Conservation (phyloP, 2,113 vertebrate species). For the Rhineura floridana region DNA sequence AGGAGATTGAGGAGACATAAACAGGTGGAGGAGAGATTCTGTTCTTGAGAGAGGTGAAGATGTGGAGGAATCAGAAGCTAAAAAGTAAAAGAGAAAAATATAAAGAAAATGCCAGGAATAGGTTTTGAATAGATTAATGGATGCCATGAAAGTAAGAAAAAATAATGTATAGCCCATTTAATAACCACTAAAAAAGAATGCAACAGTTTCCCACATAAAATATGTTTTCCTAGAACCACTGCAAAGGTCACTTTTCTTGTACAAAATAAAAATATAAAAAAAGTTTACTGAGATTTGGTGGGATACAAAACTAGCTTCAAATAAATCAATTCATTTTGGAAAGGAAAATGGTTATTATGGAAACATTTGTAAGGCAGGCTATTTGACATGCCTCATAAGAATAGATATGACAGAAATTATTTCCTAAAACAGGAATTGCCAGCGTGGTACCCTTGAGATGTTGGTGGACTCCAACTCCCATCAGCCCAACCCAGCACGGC, state of each 20-base stretch:
- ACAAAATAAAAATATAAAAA: not conserved
- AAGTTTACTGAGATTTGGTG: not conserved
- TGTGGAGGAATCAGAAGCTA: constrained; percentile 89
- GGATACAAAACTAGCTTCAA: not conserved
- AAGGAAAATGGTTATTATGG: not conserved
- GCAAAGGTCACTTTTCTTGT: not conserved
- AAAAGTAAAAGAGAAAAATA: constrained; percentile 78
- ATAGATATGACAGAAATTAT: not conserved
- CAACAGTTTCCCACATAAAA: constrained; percentile 52
- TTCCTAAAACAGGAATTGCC: not conserved
- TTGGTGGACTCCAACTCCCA: not conserved
- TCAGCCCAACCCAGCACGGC: not conserved
- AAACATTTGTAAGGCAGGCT: not conserved
- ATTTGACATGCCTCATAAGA: not conserved
- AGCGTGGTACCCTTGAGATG: not conserved
- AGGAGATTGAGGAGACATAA: constrained; percentile 83
- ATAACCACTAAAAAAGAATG: constrained; percentile 34
- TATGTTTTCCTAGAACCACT: constrained; percentile 43
- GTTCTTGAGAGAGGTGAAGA: constrained; percentile 89
- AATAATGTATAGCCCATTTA: constrained; percentile 56
- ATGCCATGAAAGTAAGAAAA: constrained; percentile 58
- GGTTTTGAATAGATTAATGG: constrained; percentile 68
- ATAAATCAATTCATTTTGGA: not conserved
- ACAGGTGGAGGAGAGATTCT: constrained; percentile 85
- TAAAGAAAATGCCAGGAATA: constrained; percentile 65